Percentiles rank a stretch among this genome's conserved stretches.
These are phyloP conservation scores for Penelope pileata DNA, from an alignment of 2,113 vertebrate species.

Conservation along the genomic window DNA sequence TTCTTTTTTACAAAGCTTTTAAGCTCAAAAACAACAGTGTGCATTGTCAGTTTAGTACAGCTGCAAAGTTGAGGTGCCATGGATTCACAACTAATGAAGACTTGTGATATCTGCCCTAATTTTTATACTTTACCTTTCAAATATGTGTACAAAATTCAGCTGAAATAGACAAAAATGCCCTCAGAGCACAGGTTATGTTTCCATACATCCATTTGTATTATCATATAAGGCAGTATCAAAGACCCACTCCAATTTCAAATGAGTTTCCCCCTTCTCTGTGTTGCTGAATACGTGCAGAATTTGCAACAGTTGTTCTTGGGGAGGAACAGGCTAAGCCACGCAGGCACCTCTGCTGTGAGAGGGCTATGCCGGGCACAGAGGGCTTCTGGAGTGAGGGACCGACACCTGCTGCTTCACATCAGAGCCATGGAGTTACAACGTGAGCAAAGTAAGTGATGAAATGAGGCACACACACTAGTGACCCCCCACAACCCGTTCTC, in stretches of 20 bases:
- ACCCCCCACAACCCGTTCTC: background rate
- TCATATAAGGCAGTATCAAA: background rate
- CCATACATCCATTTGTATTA: background rate
- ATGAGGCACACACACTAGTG: too few species aligned
- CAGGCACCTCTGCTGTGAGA: background rate
- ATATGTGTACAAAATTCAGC: background rate
- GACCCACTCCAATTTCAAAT: background rate
- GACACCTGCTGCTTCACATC: background rate
- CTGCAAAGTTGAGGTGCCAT: background rate
- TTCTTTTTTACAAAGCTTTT: background rate
- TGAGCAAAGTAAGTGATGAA: too few species aligned
- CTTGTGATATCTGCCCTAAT: background rate
- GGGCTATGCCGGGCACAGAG: background rate
- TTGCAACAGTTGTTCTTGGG: background rate
- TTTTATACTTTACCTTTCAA: background rate
- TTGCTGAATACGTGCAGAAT: background rate
- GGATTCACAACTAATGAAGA: background rate
- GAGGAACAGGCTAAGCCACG: background rate
- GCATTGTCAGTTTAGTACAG: background rate
- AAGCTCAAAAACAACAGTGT: background rate
- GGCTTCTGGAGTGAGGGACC: fast-evolving
- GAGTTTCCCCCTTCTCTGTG: fast-evolving
- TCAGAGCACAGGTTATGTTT: background rate
- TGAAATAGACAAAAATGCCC: background rate
- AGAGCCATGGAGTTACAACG: too few species aligned